These are phyloP conservation scores for Mus spicilegus DNA, from an alignment of 2,113 vertebrate species.

Conservation along the genomic window DNA sequence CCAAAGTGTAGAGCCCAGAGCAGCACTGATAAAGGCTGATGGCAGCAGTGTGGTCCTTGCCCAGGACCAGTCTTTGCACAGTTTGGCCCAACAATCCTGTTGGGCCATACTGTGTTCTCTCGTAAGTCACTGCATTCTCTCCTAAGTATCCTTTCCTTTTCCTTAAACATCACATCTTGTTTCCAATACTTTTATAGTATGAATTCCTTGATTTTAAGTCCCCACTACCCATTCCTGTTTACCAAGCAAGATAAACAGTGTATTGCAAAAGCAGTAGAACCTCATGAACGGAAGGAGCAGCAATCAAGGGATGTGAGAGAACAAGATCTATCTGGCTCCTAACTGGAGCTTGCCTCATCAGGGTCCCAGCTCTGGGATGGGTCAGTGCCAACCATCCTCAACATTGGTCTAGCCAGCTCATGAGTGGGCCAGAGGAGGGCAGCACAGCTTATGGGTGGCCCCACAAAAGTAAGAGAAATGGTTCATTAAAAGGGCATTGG, in stretches of 20 bases:
- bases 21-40: neutral
- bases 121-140: neutral
- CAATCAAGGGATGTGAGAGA: neutral
- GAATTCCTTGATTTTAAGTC: neutral
- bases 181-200: neutral
- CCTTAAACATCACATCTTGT: neutral
- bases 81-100: neutral
- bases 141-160: neutral
- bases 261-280: neutral
- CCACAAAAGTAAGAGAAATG: neutral
- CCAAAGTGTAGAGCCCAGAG: too few relatives aligned
- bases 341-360: neutral
- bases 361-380: neutral
- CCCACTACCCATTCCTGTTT: neutral
- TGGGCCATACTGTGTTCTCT: neutral
- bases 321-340: neutral
- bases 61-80: neutral
- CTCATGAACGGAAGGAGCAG: neutral
- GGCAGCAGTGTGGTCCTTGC: neutral
- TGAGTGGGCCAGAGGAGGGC: neutral
- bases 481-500: neutral
- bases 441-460: neutral
- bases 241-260: neutral
- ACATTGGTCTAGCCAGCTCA: neutral
- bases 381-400: neutral